Base-by-base conservation (phyloP, 2,888 invertebrate species). In the Melanostoma scalare region DNA sequence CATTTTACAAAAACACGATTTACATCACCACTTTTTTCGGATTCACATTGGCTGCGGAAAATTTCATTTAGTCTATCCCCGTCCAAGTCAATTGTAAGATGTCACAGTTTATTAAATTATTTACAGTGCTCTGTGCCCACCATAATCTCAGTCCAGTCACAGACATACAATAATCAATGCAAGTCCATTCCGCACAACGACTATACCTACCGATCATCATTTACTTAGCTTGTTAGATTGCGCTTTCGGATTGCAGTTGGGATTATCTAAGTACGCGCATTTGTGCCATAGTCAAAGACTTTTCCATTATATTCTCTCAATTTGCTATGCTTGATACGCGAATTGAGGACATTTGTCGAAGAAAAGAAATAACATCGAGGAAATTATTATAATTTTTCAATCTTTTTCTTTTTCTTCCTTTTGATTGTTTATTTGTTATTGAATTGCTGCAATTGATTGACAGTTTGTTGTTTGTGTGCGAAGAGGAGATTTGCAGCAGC, bases 101-200 rank as follows among this genome's bases (percentile, higher is more conserved):
- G 56, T 61, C 82, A 73, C 63, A 82, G 68, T 78, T 78, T 77
- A 82, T 73, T 78, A 53, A 77, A 77, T 77, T 72, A 68, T 73
- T 20, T 72, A 20, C 61, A 53, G 68, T 4, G 6, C 52, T 38
- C 61, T 58, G 8, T 44, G 30, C 20, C 20, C 55, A 20, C 42
- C 48, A 38, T 5, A 6, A 3, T 36, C 20, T 35, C n/a, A 9
- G 38, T 52, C 38, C 56, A 61, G 52, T 33, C 65, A 68, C 68
- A 82, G 56, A 77, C 81, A 74, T 71, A n/a, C n/a, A n/a, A n/a
- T n/a, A 84, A 78, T 78, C 82, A 78, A 78, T 84, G 74, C 78
- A 78, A 71, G 53, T 80, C 75, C 71, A 60, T 58, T 9, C 8
- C 3, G 31, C 52, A 33, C 20, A 20, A n/a, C 6, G 1, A 1